Evolutionary conservation across 1,140 invertebrate genomes (phyloP).

Genomic region (Caenorhabditis brenneri): DNA sequence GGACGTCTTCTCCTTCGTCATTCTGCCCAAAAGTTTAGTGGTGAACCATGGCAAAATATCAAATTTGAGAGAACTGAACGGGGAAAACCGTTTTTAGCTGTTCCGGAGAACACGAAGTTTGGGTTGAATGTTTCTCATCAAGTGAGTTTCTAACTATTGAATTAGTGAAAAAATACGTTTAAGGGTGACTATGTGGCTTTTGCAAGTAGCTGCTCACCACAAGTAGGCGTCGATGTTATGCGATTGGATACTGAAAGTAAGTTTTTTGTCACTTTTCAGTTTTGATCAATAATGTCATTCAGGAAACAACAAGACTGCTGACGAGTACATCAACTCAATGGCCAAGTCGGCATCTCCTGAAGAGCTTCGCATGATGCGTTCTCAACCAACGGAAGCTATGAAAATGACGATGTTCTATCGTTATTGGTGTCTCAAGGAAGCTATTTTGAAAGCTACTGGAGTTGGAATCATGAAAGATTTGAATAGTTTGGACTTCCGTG

Average conservation of each 20-base stretch:
- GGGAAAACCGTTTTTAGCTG: conserved; percentile 67
- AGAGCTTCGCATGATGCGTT: conserved; percentile 64
- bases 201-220: conserved; percentile 63
- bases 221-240: conserved; percentile 70
- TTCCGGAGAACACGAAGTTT: conserved; percentile 58
- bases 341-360: conserved; percentile 66
- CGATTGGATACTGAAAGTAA: conserved; percentile 66
- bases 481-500: conserved; percentile 66
- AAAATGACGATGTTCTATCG: conserved; percentile 71
- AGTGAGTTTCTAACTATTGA: conserved; percentile 41
- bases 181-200: conserved; percentile 70
- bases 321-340: conserved; percentile 71
- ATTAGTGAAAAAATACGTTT: conserved; percentile 24
- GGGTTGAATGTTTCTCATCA: conserved; percentile 69
- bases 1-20: conserved; percentile 67
- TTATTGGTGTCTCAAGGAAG: conserved; percentile 70
- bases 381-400: conserved; percentile 69
- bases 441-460: conserved; percentile 69
- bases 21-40: conserved; percentile 62
- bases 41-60: conserved; percentile 61
- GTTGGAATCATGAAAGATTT: conserved; percentile 68
- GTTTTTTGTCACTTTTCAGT: not conserved
- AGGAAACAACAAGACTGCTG: conserved; percentile 71
- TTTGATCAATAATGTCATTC: conserved; percentile 8
- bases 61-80: conserved; percentile 64